Base-by-base conservation (phyloP, 2,888 invertebrate genomes). In the Neoaliturus tenellus region DNA sequence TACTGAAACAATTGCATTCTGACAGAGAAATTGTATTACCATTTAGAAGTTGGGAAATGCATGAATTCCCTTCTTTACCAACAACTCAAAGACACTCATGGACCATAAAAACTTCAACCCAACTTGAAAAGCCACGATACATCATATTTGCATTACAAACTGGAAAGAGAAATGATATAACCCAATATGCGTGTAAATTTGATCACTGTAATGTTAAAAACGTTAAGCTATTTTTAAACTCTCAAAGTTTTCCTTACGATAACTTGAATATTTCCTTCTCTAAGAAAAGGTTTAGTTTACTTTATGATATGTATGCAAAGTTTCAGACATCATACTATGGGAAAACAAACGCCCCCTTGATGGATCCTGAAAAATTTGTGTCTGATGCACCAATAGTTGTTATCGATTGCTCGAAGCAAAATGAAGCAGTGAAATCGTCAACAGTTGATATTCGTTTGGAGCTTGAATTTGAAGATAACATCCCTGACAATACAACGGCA, bases 81-180 rank as follows among this genome's bases (percentile, higher is more conserved):
- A 85, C 82, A 81, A 88, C 89, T 23, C 85, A 83, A 75, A 88
- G 89, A 85, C 87, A 89, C 84, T 85, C 88, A 23, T 89, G 90
- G 90, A 85, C 88, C 51, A 58, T 86, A 23, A 86, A 87, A 85
- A 89, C 89, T 28, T 85, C 88, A 14, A 87, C 87, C 17, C 88
- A 88, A 81, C 83, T 90, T 55, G 90, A 90, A 87, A 90, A 89
- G 87, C 90, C 90, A 0, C 85, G 90, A 78, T 91, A 86, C 85
- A 85, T 90, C 23, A 89, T 91, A 58, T 55, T 90, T 25, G 90
- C 88, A 14, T 88, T 90, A 69, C 90, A 91, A 88, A 90, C 89
- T 20, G 86, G 88, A 81, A 86, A 88, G 85, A 90, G 89, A 87
- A 89, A 88, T 86, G 83, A 87, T 31, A 71, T 84, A 62, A 31